Evolutionary conservation across 2,888 invertebrate species (phyloP).

Genomic region (Saturnia japonica): DNA sequence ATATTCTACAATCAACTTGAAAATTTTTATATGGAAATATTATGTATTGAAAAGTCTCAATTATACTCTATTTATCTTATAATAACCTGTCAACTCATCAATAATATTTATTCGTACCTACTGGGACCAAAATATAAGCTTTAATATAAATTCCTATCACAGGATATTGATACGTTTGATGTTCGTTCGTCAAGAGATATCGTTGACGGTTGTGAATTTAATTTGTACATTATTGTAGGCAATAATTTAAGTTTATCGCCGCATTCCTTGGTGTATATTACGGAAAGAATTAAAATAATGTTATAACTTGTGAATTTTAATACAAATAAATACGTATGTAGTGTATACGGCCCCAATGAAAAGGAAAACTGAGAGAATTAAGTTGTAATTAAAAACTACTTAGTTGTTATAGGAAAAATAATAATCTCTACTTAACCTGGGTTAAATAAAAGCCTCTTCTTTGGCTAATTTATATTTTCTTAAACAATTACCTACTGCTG

Average conservation of each 20-base stretch:
- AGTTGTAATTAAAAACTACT: too few relatives aligned
- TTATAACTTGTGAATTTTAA: not conserved
- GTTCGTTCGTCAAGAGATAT: not conserved
- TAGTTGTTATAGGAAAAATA: too few relatives aligned
- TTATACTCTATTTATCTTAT: not conserved
- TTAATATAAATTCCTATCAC: conserved; percentile 4
- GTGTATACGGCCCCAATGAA: not conserved
- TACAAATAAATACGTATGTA: not conserved
- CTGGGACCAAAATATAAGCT: conserved; percentile 6
- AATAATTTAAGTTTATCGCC: not conserved
- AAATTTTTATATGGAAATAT: not conserved
- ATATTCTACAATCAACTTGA: not conserved
- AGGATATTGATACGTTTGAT: not conserved
- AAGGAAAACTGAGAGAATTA: not conserved
- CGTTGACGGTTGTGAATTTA: conserved; percentile 2
- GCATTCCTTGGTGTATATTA: not conserved
- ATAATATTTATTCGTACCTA: not conserved
- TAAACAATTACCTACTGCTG: too few relatives aligned
- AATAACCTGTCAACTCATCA: conserved; percentile 7
- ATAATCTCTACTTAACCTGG: too few relatives aligned
- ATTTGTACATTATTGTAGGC: not conserved
- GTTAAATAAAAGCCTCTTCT: too few relatives aligned
- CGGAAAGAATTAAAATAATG: not conserved
- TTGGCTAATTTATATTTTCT: too few relatives aligned
- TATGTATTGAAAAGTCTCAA: not conserved